Conservation (phyloP, 2,888 invertebrate species). For the Drosophila rubida region DNA sequence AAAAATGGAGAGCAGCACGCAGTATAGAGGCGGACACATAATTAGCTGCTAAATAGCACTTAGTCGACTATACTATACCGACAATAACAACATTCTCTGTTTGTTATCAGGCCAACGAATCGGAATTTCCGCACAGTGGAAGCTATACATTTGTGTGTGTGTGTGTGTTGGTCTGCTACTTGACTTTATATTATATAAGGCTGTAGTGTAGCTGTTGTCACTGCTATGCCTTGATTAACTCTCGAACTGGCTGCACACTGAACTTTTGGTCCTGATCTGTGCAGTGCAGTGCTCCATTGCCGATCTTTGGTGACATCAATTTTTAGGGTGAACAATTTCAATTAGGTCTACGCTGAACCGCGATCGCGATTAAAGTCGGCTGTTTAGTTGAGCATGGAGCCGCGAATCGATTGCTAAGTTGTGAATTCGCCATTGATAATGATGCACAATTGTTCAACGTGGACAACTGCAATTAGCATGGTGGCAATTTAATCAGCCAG, state of each 20-base stretch:
- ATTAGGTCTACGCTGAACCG: constrained; percentile 80
- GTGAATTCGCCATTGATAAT: constrained; percentile 51
- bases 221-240: constrained; percentile 42
- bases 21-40: constrained; percentile 16
- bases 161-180: too few species aligned
- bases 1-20: constrained; percentile 13
- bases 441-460: constrained; percentile 38
- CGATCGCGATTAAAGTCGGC: constrained; percentile 67
- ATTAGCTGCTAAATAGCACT: constrained; percentile 46
- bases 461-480: constrained; percentile 19
- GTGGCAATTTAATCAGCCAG: constrained; percentile 1
- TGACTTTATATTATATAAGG: constrained; percentile 26
- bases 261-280: constrained; percentile 81
- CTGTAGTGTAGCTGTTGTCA: constrained; percentile 1
- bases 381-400: constrained; percentile 53
- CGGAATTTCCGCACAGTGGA: constrained; percentile 17
- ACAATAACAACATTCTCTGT: constrained; percentile 16
- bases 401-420: constrained; percentile 42
- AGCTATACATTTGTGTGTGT: too few species aligned
- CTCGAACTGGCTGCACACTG: constrained; percentile 53
- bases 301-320: constrained; percentile 84
- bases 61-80: constrained; percentile 14
- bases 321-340: constrained; percentile 84
- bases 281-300: constrained; percentile 43
- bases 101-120: constrained; percentile 34